phyloP scores from a whole-genome alignment of 1,140 invertebrate genomes.

The Cardiocondyla obscurior region DNA sequence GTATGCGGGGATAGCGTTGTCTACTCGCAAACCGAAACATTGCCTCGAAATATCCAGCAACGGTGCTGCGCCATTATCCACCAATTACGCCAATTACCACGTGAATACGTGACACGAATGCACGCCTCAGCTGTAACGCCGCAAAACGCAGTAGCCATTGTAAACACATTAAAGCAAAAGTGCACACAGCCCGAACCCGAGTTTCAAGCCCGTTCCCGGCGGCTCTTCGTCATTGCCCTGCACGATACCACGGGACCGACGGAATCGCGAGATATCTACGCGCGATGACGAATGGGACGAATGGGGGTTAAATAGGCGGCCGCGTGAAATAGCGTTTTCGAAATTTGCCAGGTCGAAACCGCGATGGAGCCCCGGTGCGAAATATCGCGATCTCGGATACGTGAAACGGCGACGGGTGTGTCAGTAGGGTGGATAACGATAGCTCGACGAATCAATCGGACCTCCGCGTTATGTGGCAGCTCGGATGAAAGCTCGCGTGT shows the following conservation, averaged over 20 bases:
- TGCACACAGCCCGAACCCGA: background rate
- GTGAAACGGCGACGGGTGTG: conserved; percentile 22
- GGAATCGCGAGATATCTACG: conserved; percentile 5
- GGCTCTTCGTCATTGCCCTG: conserved; percentile 28
- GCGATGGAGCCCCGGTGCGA: background rate
- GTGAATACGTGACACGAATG: conserved; percentile 53
- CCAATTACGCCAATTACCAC: conserved; percentile 54
- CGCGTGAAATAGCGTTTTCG: conserved; percentile 43
- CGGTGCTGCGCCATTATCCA: conserved; percentile 45
- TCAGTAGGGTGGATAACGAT: conserved; percentile 44
- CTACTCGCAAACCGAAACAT: conserved; percentile 51
- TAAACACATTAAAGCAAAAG: conserved; percentile 55
- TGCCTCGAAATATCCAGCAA: conserved; percentile 45
- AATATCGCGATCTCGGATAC: conserved; percentile 31
- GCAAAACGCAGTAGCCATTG: conserved; percentile 50
- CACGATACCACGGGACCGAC: background rate
- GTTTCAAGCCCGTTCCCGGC: too few relatives aligned
- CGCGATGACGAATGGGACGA: conserved; percentile 47
- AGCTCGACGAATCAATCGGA: conserved; percentile 46
- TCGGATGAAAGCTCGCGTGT: conserved; percentile 42
- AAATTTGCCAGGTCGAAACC: conserved; percentile 37
- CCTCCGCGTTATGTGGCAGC: background rate
- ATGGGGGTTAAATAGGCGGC: conserved; percentile 37
- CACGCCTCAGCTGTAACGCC: conserved; percentile 13
- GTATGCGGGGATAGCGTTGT: conserved; percentile 3